These are phyloP conservation scores for Rhagium mordax DNA, from an alignment of 2,888 invertebrate genomes.

Conservation along the genomic window DNA sequence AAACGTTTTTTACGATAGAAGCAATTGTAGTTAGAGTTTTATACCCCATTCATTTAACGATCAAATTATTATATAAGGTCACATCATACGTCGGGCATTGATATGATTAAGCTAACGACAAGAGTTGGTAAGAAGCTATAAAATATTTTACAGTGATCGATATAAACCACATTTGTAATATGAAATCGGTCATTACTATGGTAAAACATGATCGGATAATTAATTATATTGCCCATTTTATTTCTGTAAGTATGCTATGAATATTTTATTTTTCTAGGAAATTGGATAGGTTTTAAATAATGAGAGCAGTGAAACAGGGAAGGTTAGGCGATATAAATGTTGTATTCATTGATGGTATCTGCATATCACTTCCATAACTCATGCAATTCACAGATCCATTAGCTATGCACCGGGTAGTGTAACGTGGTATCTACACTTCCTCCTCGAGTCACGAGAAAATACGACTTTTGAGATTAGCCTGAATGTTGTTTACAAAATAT, in stretches of 20 bases:
- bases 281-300: background rate
- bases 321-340: constrained; percentile 19
- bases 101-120: constrained; percentile 7
- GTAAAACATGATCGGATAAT: background rate
- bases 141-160: constrained; percentile 6
- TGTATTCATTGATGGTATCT: constrained; percentile 19
- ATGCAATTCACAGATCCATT: constrained; percentile 36
- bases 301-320: background rate
- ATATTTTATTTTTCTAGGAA: constrained; percentile 5
- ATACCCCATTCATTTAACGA: constrained; percentile 16
- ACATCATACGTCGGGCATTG: background rate
- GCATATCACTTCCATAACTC: constrained; percentile 30
- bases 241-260: background rate
- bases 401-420: constrained; percentile 21
- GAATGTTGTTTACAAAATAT: constrained; percentile 1
- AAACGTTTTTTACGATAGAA: background rate
- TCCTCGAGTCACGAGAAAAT: constrained; percentile 10
- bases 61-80: background rate
- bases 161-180: background rate
- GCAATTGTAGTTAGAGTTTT: constrained; percentile 6
- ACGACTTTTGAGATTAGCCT: constrained; percentile 12
- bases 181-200: background rate
- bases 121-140: constrained; percentile 3
- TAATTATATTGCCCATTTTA: background rate
- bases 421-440: constrained; percentile 23